Conservation (phyloP, 2,113 vertebrate species). For the Coreoperca whiteheadi region DNA sequence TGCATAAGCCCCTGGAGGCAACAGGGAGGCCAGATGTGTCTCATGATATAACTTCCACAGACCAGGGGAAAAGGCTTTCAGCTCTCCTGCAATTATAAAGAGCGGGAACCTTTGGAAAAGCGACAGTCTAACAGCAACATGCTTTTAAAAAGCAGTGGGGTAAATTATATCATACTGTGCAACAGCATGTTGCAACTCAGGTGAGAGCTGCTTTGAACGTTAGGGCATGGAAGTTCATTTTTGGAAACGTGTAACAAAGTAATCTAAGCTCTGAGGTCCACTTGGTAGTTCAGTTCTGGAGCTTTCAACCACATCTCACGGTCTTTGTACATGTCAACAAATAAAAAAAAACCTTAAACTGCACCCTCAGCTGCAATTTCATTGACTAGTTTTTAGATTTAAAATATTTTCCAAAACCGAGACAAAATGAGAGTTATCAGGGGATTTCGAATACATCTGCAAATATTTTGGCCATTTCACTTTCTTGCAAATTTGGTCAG, state of each 20-base stretch:
- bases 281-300: not conserved
- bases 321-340: not conserved
- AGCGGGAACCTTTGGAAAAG: constrained; percentile 12
- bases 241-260: not conserved
- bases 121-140: not conserved
- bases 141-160: constrained; percentile 32
- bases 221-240: not conserved
- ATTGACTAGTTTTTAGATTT: not conserved
- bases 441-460: not conserved
- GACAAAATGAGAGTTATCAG: not conserved
- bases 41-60: constrained; percentile 50
- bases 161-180: not conserved
- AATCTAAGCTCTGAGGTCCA: not conserved
- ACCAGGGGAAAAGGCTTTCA: constrained; percentile 24
- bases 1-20: constrained; percentile 55
- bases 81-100: constrained; percentile 30
- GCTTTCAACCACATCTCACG: not conserved
- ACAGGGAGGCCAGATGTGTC: constrained; percentile 68
- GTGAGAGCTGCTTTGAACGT: not conserved
- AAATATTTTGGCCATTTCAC: too few relatives aligned
- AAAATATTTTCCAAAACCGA: not conserved
- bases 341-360: not conserved
- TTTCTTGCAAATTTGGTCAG: too few relatives aligned
- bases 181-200: not conserved
- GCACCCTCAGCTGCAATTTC: not conserved